Evolutionary conservation across 64 coral and sea anemone species (phyloP), one percentile per base, ranked within the genome.

Genomic region (Dendrophyllia cribrosa): DNA sequence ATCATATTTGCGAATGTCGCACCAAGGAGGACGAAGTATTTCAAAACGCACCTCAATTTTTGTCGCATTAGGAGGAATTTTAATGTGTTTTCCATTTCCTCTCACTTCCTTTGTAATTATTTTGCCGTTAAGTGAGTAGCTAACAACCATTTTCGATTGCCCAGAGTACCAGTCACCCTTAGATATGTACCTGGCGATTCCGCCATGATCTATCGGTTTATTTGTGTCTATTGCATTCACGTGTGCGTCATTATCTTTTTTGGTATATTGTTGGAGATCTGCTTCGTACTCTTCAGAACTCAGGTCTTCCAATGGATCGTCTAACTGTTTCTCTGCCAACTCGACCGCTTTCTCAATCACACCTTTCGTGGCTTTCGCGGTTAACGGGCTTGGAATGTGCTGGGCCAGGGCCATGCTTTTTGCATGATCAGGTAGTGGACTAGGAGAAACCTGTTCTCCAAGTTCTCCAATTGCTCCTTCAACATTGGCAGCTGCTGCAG

Each of bases 1-100:
- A 43, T 89, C 58, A 19, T 89, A 89, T 51, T 89, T 89, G 43
- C 45, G 75, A 51, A 89, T 17, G 20, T 60, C 50, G 19, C 87
- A 53, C 87, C 87, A 89, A 62, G 24, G 23, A 8, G 74, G 74
- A 16, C 87, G 52, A 25, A 16, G 0, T n/a, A 77, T 70, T 66
- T 76, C 17, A 19, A 89, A 89, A 58, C 56, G 34, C 22, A 89
- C 87, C 21, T 77, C 59, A 89, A 89, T 63, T 11, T 63, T 19
- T 77, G 4, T 89, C 34, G 87, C 87, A 65, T 16, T 2, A 24
- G 52, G 11, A 48, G 87, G 87, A 20, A 89, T 21, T 24, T 13
- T 60, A n/a, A 89, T 43, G 2, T 22, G 55, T 19, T 56, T 46
- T 61, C 72, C 53, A 61, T 22, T 61, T 20, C 72, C 87, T 11